phyloP scores from a whole-genome alignment of 2,888 invertebrate genomes.

The Drosophila kambysellisi region DNA sequence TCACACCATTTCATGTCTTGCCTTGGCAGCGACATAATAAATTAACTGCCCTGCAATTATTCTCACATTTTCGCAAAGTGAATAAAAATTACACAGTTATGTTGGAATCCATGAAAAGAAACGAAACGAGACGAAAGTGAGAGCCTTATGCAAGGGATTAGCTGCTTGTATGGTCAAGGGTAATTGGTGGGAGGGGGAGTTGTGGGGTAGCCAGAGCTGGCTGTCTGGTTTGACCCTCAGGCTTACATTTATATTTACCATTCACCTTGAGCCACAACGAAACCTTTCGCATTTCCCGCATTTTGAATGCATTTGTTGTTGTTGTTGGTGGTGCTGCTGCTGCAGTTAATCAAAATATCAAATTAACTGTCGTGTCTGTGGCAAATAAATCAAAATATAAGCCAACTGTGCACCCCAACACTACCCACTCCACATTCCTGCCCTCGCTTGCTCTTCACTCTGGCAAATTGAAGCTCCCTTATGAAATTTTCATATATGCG shows the following conservation, averaged over 20 bases:
- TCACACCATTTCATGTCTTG: conserved; percentile 63
- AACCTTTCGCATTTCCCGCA: conserved; percentile 16
- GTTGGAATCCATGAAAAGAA: conserved; percentile 44
- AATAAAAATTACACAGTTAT: conserved; percentile 76
- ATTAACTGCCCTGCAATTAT: conserved; percentile 80
- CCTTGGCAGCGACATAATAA: conserved; percentile 75
- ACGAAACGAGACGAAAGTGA: conserved; percentile 54
- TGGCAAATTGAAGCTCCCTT: conserved; percentile 42
- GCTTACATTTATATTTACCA: conserved; percentile 9
- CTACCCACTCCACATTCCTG: background rate
- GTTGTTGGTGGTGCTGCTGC: conserved; percentile 62
- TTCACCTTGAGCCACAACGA: conserved; percentile 8
- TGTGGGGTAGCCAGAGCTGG: conserved; percentile 29
- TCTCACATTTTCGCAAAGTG: conserved; percentile 79
- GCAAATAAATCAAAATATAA: conserved; percentile 84
- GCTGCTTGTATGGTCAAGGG: conserved; percentile 7
- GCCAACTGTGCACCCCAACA: conserved; percentile 33
- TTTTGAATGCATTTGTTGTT: conserved; percentile 23
- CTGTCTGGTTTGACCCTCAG: conserved; percentile 44
- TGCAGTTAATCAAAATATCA: conserved; percentile 85
- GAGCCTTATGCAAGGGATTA: conserved; percentile 67
- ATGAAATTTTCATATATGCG: conserved; percentile 68
- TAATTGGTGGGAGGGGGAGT: background rate
- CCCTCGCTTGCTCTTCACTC: background rate
- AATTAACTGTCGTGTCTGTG: conserved; percentile 85